These are phyloP conservation scores for Siniperca scherzeri DNA, from an alignment of 2,797 vertebrate species.

Conservation along the genomic window DNA sequence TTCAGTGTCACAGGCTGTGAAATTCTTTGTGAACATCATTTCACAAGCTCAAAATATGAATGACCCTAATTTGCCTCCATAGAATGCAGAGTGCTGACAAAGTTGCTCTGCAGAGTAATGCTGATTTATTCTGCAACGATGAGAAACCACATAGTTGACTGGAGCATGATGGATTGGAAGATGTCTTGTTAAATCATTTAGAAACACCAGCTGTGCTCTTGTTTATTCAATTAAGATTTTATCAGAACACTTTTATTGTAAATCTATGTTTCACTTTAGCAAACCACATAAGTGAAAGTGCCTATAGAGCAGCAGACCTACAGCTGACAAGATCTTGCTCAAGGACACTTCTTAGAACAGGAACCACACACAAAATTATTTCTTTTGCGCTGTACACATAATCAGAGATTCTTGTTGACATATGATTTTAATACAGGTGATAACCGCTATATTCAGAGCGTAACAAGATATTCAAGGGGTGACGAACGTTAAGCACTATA, in stretches of 20 bases:
- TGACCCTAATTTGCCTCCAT: too few species aligned
- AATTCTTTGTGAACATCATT: too few species aligned
- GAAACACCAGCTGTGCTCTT: neutral
- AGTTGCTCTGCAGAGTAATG: conserved; percentile 1
- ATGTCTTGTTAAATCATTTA: neutral
- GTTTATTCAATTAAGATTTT: neutral
- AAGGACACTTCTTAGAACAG: neutral
- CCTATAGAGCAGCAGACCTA: neutral
- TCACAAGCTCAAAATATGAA: too few species aligned
- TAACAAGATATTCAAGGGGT: too few species aligned
- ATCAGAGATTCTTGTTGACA: neutral
- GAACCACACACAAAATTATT: neutral
- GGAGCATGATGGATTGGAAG: neutral
- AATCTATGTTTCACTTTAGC: neutral
- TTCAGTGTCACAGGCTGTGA: too few species aligned
- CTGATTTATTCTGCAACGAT: neutral
- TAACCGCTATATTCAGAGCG: too few species aligned
- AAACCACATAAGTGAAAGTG: neutral
- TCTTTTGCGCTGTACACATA: neutral
- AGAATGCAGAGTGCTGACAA: conserved; percentile 33
- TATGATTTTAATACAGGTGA: neutral
- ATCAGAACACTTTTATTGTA: neutral
- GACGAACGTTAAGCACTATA: too few species aligned
- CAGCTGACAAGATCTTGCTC: neutral
- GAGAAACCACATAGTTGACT: neutral